Evolutionary conservation across 2,113 vertebrate genomes (phyloP).

Genomic region (Ciconia boyciana): DNA sequence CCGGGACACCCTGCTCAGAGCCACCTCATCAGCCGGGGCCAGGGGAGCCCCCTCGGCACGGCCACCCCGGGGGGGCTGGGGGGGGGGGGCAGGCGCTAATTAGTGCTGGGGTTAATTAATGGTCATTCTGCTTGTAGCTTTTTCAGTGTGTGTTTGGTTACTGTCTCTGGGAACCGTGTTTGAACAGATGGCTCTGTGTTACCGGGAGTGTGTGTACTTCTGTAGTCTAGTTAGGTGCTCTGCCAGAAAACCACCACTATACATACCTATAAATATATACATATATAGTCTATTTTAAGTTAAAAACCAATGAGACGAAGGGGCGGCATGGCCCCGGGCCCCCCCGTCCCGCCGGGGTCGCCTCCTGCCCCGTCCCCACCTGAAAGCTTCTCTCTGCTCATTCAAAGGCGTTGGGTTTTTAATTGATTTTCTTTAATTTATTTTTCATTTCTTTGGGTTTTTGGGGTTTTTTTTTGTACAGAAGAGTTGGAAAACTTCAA

Average conservation of each 20-base stretch:
- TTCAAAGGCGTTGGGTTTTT: slow-evolving; percentile 49
- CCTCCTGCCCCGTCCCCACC: slow-evolving; percentile 30
- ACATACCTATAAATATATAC: slow-evolving; percentile 80
- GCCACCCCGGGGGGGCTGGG: neutral
- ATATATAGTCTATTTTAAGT: slow-evolving; percentile 81
- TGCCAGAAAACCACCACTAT: slow-evolving; percentile 73
- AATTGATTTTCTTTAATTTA: slow-evolving; percentile 53
- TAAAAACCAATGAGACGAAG: slow-evolving; percentile 63
- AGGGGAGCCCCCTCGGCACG: neutral
- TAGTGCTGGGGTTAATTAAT: slow-evolving; percentile 75
- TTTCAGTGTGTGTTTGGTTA: slow-evolving; percentile 82
- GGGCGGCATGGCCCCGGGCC: neutral
- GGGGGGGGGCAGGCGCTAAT: slow-evolving; percentile 63
- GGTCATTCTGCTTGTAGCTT: slow-evolving; percentile 81
- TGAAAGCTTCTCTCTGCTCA: slow-evolving; percentile 61
- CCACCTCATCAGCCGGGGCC: neutral
- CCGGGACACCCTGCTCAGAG: neutral
- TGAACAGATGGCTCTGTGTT: slow-evolving; percentile 81
- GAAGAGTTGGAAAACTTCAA: slow-evolving; percentile 78
- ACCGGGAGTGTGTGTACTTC: slow-evolving; percentile 91
- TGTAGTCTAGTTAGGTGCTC: slow-evolving; percentile 99
- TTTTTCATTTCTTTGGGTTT: slow-evolving; percentile 41
- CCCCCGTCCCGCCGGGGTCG: slow-evolving; percentile 51
- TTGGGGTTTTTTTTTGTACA: slow-evolving; percentile 85
- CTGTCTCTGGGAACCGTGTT: slow-evolving; percentile 84